Evolutionary conservation across 2,888 invertebrate genomes (phyloP).

Genomic region (Venustoraphidia nigricollis): DNA sequence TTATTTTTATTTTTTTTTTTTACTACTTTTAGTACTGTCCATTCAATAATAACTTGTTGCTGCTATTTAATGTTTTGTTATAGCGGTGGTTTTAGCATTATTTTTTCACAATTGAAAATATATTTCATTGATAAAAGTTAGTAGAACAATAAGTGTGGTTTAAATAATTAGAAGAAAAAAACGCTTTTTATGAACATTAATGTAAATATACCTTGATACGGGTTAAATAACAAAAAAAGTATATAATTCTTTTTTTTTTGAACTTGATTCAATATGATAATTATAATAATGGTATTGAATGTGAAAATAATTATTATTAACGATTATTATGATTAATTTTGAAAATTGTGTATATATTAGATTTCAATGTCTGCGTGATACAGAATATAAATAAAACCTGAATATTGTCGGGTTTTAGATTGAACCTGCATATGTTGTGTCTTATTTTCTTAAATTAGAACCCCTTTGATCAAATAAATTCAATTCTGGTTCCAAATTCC

Average conservation of each 20-base stretch:
- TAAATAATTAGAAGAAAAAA: neutral
- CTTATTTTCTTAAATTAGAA: neutral
- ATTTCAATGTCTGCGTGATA: slow-evolving; percentile 6
- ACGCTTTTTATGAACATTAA: neutral
- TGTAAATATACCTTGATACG: slow-evolving; percentile 6
- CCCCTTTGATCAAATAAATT: too few species aligned
- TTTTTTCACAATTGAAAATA: too few species aligned
- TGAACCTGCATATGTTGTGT: neutral
- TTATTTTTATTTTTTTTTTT: too few species aligned
- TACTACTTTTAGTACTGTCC: too few species aligned
- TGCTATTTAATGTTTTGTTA: too few species aligned
- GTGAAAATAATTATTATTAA: slow-evolving; percentile 2
- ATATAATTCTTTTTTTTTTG: slow-evolving; percentile 1
- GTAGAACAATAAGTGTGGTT: too few species aligned
- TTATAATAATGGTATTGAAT: slow-evolving; percentile 2
- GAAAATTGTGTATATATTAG: slow-evolving; percentile 7
- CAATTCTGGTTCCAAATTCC: too few species aligned
- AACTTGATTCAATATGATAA: slow-evolving; percentile 1
- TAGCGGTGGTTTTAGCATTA: too few species aligned
- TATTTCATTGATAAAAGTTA: too few species aligned
- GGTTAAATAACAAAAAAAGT: slow-evolving; percentile 3
- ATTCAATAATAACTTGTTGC: too few species aligned
- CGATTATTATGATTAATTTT: slow-evolving; percentile 1
- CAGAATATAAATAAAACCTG: slow-evolving; percentile 3
- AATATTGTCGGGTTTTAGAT: slow-evolving; percentile 3